phyloP scores from a whole-genome alignment of 2,888 invertebrate species.

The Atrina japonica region DNA sequence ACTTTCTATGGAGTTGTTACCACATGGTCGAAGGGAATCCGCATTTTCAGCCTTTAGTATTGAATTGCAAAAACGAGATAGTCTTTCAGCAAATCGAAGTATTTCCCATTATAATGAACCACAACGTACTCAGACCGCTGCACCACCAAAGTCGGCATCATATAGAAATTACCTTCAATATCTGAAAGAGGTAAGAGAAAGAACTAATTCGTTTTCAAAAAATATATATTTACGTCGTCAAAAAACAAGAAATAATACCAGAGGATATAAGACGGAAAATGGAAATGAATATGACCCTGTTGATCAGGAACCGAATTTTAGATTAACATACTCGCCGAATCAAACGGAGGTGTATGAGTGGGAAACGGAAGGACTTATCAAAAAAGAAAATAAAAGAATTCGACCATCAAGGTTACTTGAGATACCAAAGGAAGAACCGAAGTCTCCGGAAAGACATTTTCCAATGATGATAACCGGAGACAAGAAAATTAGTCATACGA shows the following conservation, averaged over 20 bases:
- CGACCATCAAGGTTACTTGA: slow-evolving; percentile 9
- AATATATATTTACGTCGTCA: slow-evolving; percentile 49
- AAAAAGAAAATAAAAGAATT: slow-evolving; percentile 5
- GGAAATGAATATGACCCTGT: slow-evolving; percentile 41
- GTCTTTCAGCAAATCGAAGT: not conserved
- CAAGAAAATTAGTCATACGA: slow-evolving; percentile 14
- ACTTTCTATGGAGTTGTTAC: slow-evolving; percentile 28
- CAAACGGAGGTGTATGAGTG: slow-evolving; percentile 39
- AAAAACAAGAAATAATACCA: slow-evolving; percentile 46
- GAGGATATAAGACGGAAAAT: slow-evolving; percentile 38
- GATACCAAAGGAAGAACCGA: slow-evolving; percentile 11
- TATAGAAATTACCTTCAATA: slow-evolving; percentile 54
- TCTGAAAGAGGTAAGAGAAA: slow-evolving; percentile 52
- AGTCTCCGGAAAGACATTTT: not conserved
- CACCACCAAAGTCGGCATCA: slow-evolving; percentile 23
- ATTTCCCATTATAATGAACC: not conserved
- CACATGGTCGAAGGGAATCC: slow-evolving; percentile 17
- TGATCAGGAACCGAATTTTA: slow-evolving; percentile 26
- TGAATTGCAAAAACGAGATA: slow-evolving; percentile 24
- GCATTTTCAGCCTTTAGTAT: slow-evolving; percentile 33
- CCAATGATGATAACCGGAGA: slow-evolving; percentile 20
- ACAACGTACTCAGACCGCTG: not conserved
- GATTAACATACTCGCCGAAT: slow-evolving; percentile 30
- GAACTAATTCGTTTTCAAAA: slow-evolving; percentile 42
- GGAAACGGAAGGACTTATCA: slow-evolving; percentile 32